Conservation (phyloP, 1,140 invertebrate genomes). For the Maconellicoccus hirsutus region DNA sequence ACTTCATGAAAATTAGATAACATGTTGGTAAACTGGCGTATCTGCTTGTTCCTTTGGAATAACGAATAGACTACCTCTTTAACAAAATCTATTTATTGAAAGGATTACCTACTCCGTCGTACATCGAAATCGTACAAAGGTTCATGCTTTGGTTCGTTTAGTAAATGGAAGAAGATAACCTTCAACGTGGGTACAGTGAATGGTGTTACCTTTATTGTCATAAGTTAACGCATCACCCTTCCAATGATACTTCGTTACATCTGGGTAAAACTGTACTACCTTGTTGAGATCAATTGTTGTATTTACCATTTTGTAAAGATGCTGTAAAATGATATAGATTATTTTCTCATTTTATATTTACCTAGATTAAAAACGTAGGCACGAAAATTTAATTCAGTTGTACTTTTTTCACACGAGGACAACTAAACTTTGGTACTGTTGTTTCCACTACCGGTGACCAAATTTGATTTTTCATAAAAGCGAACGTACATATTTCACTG, state of each 20-base stretch:
- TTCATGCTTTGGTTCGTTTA: not conserved
- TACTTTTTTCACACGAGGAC: not conserved
- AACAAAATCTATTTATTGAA: no score
- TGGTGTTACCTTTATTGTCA: not conserved
- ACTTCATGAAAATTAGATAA: no score
- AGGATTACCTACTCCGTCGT: no score
- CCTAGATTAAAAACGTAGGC: not conserved
- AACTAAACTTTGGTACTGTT: not conserved
- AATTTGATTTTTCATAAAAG: constrained; percentile 5
- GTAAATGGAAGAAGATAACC: not conserved
- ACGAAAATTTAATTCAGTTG: not conserved
- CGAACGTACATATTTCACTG: not conserved
- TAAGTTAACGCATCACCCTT: not conserved
- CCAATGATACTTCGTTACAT: not conserved
- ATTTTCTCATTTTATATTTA: no score
- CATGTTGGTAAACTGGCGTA: no score
- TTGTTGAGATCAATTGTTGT: not conserved
- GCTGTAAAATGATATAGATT: not conserved
- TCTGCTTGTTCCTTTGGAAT: no score
- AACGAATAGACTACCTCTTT: no score
- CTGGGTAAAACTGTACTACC: not conserved
- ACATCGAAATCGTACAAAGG: no score
- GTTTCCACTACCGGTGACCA: not conserved
- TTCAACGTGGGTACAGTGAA: not conserved
- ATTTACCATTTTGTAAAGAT: not conserved